Conservation (phyloP, 2,113 vertebrate species). For the Pica pica region DNA sequence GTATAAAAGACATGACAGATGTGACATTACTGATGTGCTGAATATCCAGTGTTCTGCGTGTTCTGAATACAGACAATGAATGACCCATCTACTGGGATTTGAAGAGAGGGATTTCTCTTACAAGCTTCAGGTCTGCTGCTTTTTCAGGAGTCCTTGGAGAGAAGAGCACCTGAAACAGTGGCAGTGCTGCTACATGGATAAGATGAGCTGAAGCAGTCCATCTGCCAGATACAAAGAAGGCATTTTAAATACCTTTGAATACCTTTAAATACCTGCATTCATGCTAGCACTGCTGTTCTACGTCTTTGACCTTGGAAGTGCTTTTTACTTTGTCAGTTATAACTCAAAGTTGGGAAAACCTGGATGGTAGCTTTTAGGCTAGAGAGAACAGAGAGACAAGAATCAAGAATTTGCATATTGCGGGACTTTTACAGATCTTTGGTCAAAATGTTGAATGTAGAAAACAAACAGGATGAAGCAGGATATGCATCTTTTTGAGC, state of each 20-base stretch:
- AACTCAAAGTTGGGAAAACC: background rate
- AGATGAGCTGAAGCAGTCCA: background rate
- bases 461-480: background rate
- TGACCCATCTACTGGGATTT: background rate
- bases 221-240: background rate
- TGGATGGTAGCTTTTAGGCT: background rate
- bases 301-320: fast-evolving
- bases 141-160: background rate
- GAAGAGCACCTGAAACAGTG: background rate
- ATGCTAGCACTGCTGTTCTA: background rate
- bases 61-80: background rate
- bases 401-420: background rate
- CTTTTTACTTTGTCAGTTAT: background rate
- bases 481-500: background rate
- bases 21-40: fast-evolving
- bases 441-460: background rate
- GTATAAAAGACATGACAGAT: background rate
- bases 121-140: background rate
- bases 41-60: background rate
- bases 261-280: background rate
- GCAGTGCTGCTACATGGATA: background rate
- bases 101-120: background rate
- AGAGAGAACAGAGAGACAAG: background rate
- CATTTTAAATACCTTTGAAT: background rate
- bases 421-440: background rate